These are phyloP conservation scores for Lutjanus erythropterus DNA, from an alignment of 2,113 vertebrate species.

Conservation along the genomic window DNA sequence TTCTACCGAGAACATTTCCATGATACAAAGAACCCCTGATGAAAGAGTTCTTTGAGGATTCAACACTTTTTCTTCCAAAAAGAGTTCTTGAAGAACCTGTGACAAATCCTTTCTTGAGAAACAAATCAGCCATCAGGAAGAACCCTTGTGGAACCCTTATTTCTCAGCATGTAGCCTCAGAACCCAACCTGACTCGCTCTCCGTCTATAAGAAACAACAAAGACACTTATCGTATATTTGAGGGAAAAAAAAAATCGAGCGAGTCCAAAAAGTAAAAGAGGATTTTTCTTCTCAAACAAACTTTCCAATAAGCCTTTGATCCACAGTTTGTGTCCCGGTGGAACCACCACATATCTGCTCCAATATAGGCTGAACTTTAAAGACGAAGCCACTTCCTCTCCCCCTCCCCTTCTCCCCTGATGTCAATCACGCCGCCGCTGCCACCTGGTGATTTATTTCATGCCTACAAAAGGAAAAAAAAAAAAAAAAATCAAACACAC, in stretches of 20 bases:
- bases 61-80: too few relatives aligned
- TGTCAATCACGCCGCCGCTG: conserved; percentile 57
- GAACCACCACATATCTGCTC: conserved; percentile 16
- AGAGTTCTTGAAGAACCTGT: too few relatives aligned
- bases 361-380: conserved; percentile 55
- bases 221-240: conserved; percentile 30
- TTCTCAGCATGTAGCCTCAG: too few relatives aligned
- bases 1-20: too few relatives aligned
- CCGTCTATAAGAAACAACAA: conserved; percentile 27
- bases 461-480: conserved; percentile 19
- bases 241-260: conserved; percentile 43
- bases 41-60: too few relatives aligned
- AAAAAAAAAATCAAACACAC: conserved; percentile 54
- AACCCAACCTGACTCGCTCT: conserved; percentile 56
- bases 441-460: conserved; percentile 65
- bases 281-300: conserved; percentile 44
- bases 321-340: conserved; percentile 36
- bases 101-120: too few relatives aligned
- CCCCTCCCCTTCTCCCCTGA: conserved; percentile 1
- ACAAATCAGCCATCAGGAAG: too few relatives aligned
- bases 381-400: conserved; percentile 20
- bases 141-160: too few relatives aligned
- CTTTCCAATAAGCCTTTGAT: conserved; percentile 61
- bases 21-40: too few relatives aligned
- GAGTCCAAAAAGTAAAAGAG: conserved; percentile 28